Evolutionary conservation across 2,113 vertebrate genomes (phyloP), one percentile per base, ranked within the genome.

Genomic region (Gambusia affinis): DNA sequence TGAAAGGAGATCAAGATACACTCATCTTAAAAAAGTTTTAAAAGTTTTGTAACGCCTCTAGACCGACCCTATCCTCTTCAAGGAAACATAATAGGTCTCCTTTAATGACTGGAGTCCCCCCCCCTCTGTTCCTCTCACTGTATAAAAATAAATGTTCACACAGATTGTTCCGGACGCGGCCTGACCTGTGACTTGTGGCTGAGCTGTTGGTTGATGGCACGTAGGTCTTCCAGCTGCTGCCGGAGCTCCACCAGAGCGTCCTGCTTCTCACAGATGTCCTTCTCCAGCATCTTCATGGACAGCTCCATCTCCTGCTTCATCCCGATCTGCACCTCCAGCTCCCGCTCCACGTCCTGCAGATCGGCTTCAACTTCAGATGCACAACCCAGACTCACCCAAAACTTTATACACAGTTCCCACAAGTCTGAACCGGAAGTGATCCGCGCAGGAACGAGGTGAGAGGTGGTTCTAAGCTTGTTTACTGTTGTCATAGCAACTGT

Each of bases 261-360:
- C 75, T 99, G 98, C 88, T 99, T 99, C 89, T 99, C 98, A 4
- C 97, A 98, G 67, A 99, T 94, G 22, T 99, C 98, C 63, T 98
- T 99, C 91, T 99, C 98, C 92, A 99, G 94, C 98, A 99, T 99
- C 94, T 98, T 98, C 97, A 99, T 98, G 31, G 97, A 97, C 82
- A 99, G 64, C 64, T 99, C 98, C 97, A 99, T 99, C 94, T 99
- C 98, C 92, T 99, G 98, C 69, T 97, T 96, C 96, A 99, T 98
- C 66, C 98, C 96, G 0, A 99, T 99, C 94, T 99, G 97, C 7
- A 95, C 90, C 87, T 99, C 98, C 91, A 99, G 93, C 88, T 99
- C 98, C 35, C 97, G 97, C 89, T 99, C 98, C 72, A 99, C 96
- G 22, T 99, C 98, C 98, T 99, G 90, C 75, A 57, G 35, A 62